Evolutionary conservation across 1,140 invertebrate genomes (phyloP), one percentile per base, ranked within the genome.

Genomic region (Ips typographus): DNA sequence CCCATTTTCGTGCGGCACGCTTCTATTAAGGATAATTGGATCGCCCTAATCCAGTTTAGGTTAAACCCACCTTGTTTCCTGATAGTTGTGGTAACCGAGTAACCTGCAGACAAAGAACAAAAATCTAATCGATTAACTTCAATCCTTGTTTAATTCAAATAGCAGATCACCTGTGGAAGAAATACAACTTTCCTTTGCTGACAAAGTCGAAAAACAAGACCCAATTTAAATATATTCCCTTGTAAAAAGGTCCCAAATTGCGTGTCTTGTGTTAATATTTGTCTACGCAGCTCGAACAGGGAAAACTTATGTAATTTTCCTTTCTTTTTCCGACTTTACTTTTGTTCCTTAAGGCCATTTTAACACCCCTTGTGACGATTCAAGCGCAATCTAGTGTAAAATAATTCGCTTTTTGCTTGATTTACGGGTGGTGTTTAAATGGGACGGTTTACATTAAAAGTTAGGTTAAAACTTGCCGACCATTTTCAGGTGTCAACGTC

Each of bases 191-290:
- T 61, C 39, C 49, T 51, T 62, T 40, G 43, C 47, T 59, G 41
- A 43, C 41, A 36, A 42, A 43, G 7, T 61, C 51, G 36, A 41
- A 65, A 65, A 56, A 65, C 63, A 44, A 56, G n/a, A 39, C 5
- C 39, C 66, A 68, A 68, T 68, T 68, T 68, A 68, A 68, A 68
- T 68, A 61, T 49, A 61, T 58, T 59, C 66, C 59, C 47, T 68
- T 61, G 53, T 52, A 63, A 63, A 68, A 68, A 62, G 66, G 66
- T 56, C 37, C 66, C 51, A 68, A 68, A 68, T 68, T 68, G 66
- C 66, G 58, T 68, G 66, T 62, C 66, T 68, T 68, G 58, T 68
- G 66, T 68, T 68, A 68, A 68, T 68, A 68, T 68, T 68, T 68
- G 66, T 61, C 66, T 68, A 62, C 65, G 65, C 66, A 59, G 53